A percentile compares a stretch with the other conserved stretches of the same genome.
phyloP scores from a whole-genome alignment of 2,113 vertebrate genomes.

The Poeciliopsis turrubarensis region DNA sequence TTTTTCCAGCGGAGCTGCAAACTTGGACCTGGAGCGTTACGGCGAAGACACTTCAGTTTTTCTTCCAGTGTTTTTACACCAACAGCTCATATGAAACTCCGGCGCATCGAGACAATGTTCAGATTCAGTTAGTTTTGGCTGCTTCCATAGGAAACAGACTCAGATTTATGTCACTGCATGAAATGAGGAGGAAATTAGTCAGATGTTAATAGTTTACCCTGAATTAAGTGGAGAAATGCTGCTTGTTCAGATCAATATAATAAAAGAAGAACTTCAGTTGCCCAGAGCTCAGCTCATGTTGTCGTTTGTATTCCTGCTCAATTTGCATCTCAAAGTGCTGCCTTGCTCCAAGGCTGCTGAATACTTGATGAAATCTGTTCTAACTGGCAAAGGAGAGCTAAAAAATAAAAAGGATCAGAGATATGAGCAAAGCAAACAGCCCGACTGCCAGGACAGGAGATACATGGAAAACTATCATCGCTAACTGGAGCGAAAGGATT shows the following conservation, averaged over 20 bases:
- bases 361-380: constrained; percentile 58
- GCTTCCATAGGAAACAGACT: constrained; percentile 39
- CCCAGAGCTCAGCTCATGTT: constrained; percentile 22
- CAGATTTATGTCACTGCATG: constrained; percentile 13
- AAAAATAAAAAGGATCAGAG: constrained; percentile 35
- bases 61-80: constrained; percentile 3
- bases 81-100: not conserved
- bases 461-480: constrained; percentile 41
- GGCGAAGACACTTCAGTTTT: constrained; percentile 21
- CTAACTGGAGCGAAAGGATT: constrained; percentile 34
- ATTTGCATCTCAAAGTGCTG: constrained; percentile 61
- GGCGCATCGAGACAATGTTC: constrained; percentile 14
- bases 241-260: constrained; percentile 19
- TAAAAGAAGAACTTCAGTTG: not conserved
- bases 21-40: not conserved
- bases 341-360: constrained; percentile 58
- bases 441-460: constrained; percentile 34
- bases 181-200: constrained; percentile 27
- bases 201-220: not conserved
- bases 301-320: constrained; percentile 20
- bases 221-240: constrained; percentile 7
- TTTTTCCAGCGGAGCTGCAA: not conserved
- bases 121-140: constrained; percentile 33
- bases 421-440: constrained; percentile 31
- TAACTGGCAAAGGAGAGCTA: constrained; percentile 36